Base-by-base conservation (phyloP, 1,140 invertebrate species). In the Drosophila obscura region DNA sequence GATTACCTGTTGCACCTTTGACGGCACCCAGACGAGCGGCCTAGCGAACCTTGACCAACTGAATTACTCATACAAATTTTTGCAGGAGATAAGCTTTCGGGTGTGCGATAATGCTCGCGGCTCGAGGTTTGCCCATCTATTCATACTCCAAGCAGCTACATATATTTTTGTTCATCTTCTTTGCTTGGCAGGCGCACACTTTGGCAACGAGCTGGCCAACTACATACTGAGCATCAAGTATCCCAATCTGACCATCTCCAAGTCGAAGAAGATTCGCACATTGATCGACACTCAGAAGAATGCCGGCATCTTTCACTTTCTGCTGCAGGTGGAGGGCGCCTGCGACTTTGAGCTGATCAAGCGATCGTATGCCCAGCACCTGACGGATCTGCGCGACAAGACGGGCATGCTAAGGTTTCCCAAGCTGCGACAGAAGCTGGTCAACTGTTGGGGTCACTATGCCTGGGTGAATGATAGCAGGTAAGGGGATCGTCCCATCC, bases 201-300 rank as follows among this genome's bases (percentile, higher is more conserved):
- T 89, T 19, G 67, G 51, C 63, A 91, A 91, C 48, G 90, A 88
- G 48, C 44, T 91, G 45, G 74, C 75, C 43, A 90, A 91, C 53
- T 91, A 91, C 67, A 44, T 91, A 41, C 80, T 95, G 7, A 92
- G 93, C 39, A 93, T 93, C 64, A 92, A 92, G 64, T 94, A 94
- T 77, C 94, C 94, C 2, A 87, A 93, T 16, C 77, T 95, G 26
- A 94, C 95, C 66, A 95, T 96, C 79, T 94, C 95, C 31, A 92
- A 93, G 65, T 93, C 93, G 0, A 94, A 94, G 44, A 95, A 95
- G 13, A 93, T 95, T 5, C 93, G 95, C 15, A 94, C 94, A 0
- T 90, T 95, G 8, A 92, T 95, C 11, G 95, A 96, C 83, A 95
- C 95, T 0, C 93, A 94, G 13, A 91, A 94, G 64, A 96, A 96